Base-by-base conservation (phyloP, 1,140 invertebrate genomes). In the Euwallacea similis region DNA sequence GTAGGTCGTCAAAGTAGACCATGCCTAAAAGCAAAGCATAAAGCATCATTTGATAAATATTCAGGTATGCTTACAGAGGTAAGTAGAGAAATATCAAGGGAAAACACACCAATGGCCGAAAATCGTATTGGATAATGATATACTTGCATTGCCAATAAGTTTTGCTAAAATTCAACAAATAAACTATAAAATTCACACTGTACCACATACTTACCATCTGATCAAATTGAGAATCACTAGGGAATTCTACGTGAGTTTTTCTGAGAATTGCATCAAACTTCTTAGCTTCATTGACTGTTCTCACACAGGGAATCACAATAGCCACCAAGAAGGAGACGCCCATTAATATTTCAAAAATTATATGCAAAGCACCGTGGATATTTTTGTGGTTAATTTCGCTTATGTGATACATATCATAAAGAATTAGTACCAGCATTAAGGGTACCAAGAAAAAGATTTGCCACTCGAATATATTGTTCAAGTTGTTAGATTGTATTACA, bases 1-100 rank as follows among this genome's bases (percentile, higher is more conserved):
- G 42, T 67, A 67, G 8, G 54, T 58, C n/a, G 33, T 55, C n/a
- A 67, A 33, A 42, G 55, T 67, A 11, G 44, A 33, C 65, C 54
- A 58, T 13, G 53, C n/a, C 65, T 67, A n/a, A 21, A 67, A 43
- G n/a, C 21, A 16, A 15, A 16, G 6, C 9, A 58, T 7, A 11
- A 7, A 11, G 21, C 1, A 33, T 4, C 1, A 33, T 33, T 33
- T 33, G 1, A 33, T 33, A 33, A 33, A 33, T 33, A 2, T 33
- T 33, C 4, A 4, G 1, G 21, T 33, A 33, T 33, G 21, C 21
- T 33, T 33, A 1, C 21, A 33, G 21, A 33, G n/a, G 13, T 67
- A 0, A 58, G 42, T 43, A 67, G 44, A n/a, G 6, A 44, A 16
- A 13, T 7, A 67, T 67, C 65, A 11, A 67, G 15, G 0, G 41